Conservation (phyloP, 2,113 vertebrate genomes). For the Xenopus borealis region DNA sequence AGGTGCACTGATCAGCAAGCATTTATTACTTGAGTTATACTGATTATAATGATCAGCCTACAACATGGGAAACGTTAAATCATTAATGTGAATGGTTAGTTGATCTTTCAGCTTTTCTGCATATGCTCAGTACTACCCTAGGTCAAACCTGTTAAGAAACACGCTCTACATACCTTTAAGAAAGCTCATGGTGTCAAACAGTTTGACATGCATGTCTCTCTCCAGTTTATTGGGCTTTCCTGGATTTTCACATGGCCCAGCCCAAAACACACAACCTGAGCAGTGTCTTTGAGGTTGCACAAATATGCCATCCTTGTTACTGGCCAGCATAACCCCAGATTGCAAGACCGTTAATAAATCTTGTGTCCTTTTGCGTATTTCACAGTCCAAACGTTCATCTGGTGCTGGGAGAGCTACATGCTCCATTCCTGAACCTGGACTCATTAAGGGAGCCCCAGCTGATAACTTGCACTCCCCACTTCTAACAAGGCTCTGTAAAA, state of each 20-base stretch:
- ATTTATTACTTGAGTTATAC: no score
- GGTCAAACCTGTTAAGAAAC: background rate
- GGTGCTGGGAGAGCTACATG: slow-evolving; percentile 54
- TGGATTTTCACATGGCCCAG: slow-evolving; percentile 55
- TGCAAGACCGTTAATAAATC: slow-evolving; percentile 72
- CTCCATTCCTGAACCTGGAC: slow-evolving; percentile 40
- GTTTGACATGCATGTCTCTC: slow-evolving; percentile 56
- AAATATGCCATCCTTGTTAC: slow-evolving; percentile 68
- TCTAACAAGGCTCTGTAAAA: slow-evolving; percentile 53
- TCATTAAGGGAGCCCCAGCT: slow-evolving; percentile 49
- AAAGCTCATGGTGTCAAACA: slow-evolving; percentile 73
- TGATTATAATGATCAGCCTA: no score
- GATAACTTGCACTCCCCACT: slow-evolving; percentile 57
- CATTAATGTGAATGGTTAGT: no score
- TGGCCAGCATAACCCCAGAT: slow-evolving; percentile 72
- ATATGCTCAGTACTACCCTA: no score
- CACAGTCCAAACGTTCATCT: slow-evolving; percentile 8
- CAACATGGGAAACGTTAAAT: no score
- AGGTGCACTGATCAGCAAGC: no score
- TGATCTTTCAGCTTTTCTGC: no score
- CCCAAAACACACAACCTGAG: slow-evolving; percentile 75
- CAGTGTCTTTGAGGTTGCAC: slow-evolving; percentile 68
- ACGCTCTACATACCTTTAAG: slow-evolving; percentile 62
- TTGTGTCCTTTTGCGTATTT: slow-evolving; percentile 52
- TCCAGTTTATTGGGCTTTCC: slow-evolving; percentile 66